A percentile compares a stretch with the other conserved stretches of the same genome.
Evolutionary conservation across 2,113 vertebrate genomes (phyloP).

Genomic region (cattle (Bos taurus)): ARS-UCD2.0 NC_037331.1:82016501-82017000

Average conservation of each 20-base stretch:
- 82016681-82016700: conserved; percentile 75
- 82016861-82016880: conserved; percentile 95
- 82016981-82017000: conserved; percentile 91
- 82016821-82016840: conserved; percentile 95
- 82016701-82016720: conserved; percentile 33
- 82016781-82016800: conserved; percentile 91
- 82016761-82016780: conserved; percentile 91
- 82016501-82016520: conserved; percentile 44
- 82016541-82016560: background rate
- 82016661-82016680: conserved; percentile 68
- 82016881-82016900: conserved; percentile 86
- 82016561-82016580: conserved; percentile 24
- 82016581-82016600: conserved; percentile 44
- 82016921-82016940: conserved; percentile 86
- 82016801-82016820: conserved; percentile 91
- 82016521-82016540: background rate
- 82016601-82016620: conserved; percentile 12
- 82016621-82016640: conserved; percentile 68
- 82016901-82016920: conserved; percentile 89
- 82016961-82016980: conserved; percentile 77
- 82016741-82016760: conserved; percentile 84
- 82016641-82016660: conserved; percentile 56
- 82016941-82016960: conserved; percentile 89
- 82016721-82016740: conserved; percentile 83
- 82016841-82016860: conserved; percentile 99